Conservation (phyloP, 2,113 vertebrate genomes). For the Hemiscyllium ocellatum region DNA sequence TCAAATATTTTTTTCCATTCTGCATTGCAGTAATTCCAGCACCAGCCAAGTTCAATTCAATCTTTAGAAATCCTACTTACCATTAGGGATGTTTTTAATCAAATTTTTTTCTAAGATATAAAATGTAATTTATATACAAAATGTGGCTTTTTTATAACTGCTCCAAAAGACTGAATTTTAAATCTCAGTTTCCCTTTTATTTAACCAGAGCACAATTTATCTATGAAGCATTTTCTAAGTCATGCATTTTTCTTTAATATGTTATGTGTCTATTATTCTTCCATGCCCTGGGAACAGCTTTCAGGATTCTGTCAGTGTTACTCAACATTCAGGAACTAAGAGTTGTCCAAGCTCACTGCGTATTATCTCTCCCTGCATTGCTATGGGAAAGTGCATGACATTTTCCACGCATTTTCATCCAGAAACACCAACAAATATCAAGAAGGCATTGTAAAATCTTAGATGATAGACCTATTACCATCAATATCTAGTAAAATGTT, state of each 20-base stretch:
- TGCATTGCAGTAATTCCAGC: not conserved
- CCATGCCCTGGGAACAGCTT: not conserved
- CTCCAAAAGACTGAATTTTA: not conserved
- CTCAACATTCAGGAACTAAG: not conserved
- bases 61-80: not conserved
- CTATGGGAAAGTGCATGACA: not conserved
- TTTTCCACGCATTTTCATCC: not conserved
- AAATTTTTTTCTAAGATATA: not conserved
- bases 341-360: not conserved
- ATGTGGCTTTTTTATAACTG: not conserved
- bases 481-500: not conserved
- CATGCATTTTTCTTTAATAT: not conserved
- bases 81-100: not conserved
- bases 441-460: not conserved
- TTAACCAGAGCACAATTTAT: not conserved
- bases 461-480: not conserved
- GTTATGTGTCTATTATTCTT: not conserved
- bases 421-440: not conserved
- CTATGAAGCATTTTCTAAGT: not conserved
- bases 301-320: not conserved
- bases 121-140: not conserved
- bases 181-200: not conserved
- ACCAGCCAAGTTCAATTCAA: not conserved
- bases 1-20: not conserved
- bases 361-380: not conserved